A percentile compares a stretch with the other conserved stretches of the same genome.
Evolutionary conservation across 1,140 invertebrate species (phyloP).

Genomic region (Drosophila pallidifrons): DNA sequence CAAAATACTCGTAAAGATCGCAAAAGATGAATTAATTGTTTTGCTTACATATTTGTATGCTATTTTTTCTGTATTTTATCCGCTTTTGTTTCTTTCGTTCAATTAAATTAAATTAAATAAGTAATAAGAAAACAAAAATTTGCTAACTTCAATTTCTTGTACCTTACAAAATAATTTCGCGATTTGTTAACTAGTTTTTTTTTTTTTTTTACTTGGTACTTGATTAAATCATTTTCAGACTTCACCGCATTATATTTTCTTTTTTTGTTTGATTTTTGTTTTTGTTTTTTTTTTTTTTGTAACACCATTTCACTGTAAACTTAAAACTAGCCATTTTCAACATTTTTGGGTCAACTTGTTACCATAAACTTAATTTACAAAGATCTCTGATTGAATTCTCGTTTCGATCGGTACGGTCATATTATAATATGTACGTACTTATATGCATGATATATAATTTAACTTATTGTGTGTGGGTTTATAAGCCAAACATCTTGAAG

Average conservation of each 20-base stretch:
- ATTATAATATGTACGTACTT: slow-evolving; percentile 37
- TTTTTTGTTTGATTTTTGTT: slow-evolving; percentile 49
- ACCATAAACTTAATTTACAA: slow-evolving; percentile 78
- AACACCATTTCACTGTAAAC: slow-evolving; percentile 67
- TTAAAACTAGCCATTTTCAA: slow-evolving; percentile 73
- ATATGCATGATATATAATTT: slow-evolving; percentile 74
- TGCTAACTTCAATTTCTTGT: slow-evolving; percentile 62
- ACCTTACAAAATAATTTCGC: slow-evolving; percentile 73
- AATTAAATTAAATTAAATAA: slow-evolving; percentile 75
- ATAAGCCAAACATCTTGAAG: slow-evolving; percentile 31
- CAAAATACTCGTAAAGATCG: slow-evolving; percentile 17
- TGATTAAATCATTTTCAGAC: slow-evolving; percentile 84
- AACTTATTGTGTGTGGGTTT: slow-evolving; percentile 54
- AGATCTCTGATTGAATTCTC: slow-evolving; percentile 67
- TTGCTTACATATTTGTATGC: slow-evolving; percentile 42
- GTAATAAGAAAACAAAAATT: slow-evolving; percentile 75
- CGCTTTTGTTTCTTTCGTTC: slow-evolving; percentile 61
- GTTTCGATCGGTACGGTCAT: slow-evolving; percentile 48
- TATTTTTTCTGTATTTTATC: slow-evolving; percentile 69
- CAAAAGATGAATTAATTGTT: slow-evolving; percentile 20
- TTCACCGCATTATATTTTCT: slow-evolving; percentile 70
- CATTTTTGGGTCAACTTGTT: slow-evolving; percentile 74
- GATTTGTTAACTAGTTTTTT: slow-evolving; percentile 43
- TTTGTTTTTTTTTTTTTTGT: slow-evolving; percentile 48
- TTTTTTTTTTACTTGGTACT: slow-evolving; percentile 70